Base-by-base conservation (phyloP, 1,140 invertebrate species). In the Heliconius himera region DNA sequence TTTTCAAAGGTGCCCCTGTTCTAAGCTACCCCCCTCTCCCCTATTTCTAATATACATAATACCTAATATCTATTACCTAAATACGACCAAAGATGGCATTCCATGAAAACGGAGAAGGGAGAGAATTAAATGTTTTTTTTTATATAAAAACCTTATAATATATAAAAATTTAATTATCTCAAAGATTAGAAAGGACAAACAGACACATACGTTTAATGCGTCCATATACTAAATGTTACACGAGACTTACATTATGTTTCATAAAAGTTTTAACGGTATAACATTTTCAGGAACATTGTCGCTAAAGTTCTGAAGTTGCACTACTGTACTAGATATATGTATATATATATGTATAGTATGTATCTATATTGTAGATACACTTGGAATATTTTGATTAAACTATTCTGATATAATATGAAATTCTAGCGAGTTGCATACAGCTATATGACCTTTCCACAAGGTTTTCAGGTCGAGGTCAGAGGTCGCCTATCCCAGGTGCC, bases 381-480 rank as follows among this genome's bases (percentile, higher is more conserved):
- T 75, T 60, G 2, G 26, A 70, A 76, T 76, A 70, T 76, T 76
- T 70, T 46, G 74, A 76, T 76, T 13, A 70, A 76, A 76, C 74
- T 41, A 54, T 70, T 29, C 66, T 41, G 60, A 70, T 49, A 76
- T 79, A 66, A 51, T 70, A 41, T 79, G 78, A 70, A 51, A 49
- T 79, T 74, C 46, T 51, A 74, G 70, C 66, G 74, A 51, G 16
- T 72, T 76, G 74, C 49, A 76, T 29, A 26, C 78, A 72, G 71
- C 79, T 76, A 78, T 85, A 83, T 87, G 85, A 87, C 85, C 85
- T 90, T 87, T 83, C 78, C 83, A 74, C 60, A 83, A 74, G 77
- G 77, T 83, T 89, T 89, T 76, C 80, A 85, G 89, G 89, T 90
- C 87, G 88, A 89, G 89, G 89, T 78, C 46, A 80, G 74, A 80